A percentile compares a stretch with the other conserved stretches of the same genome.
Conservation (phyloP, 2,113 vertebrate species). For the Equus przewalskii region DNA sequence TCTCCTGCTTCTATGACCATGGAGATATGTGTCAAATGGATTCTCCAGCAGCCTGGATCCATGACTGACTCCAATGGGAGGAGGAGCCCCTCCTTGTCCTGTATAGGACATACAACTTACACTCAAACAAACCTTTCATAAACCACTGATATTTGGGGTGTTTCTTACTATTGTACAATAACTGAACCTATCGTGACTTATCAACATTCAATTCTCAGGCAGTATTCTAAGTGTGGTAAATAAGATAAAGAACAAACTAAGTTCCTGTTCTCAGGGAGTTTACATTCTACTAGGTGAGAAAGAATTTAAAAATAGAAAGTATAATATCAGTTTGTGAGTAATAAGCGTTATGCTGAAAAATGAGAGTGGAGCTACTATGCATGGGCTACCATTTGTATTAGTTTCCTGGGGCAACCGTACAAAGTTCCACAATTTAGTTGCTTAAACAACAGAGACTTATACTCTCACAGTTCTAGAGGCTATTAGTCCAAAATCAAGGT, state of each 20-base stretch:
- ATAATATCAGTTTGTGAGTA: not conserved
- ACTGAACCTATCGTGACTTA: not conserved
- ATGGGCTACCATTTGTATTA: not conserved
- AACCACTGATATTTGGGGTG: not conserved
- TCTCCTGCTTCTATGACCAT: not conserved
- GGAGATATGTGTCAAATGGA: not conserved
- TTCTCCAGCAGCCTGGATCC: not conserved
- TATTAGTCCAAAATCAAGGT: not conserved
- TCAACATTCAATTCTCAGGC: not conserved
- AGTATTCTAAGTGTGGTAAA: not conserved
- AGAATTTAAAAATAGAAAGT: not conserved
- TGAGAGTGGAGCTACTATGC: not conserved
- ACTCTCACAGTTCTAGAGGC: not conserved
- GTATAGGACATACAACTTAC: not conserved
- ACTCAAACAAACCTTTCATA: not conserved
- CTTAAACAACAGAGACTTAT: not conserved
- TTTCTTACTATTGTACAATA: not conserved
- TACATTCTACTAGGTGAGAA: not conserved
- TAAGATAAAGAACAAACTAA: not conserved
- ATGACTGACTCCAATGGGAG: not conserved
- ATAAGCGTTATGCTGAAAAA: not conserved
- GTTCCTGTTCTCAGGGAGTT: not conserved
- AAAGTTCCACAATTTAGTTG: not conserved
- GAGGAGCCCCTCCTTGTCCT: not conserved
- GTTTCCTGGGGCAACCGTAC: not conserved